phyloP scores from a whole-genome alignment of 1,140 invertebrate genomes.

The Achatina immaculata region DNA sequence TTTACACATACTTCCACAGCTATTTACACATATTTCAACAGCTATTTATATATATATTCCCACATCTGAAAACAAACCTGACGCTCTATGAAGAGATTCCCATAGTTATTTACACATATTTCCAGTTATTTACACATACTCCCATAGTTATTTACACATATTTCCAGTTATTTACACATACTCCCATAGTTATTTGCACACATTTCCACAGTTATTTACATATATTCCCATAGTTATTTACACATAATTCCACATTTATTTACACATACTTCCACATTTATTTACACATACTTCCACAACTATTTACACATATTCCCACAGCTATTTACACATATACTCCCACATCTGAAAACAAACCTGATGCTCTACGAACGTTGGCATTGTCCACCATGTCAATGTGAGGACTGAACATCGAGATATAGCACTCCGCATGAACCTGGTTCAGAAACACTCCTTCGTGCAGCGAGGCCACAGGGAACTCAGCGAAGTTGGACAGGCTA shows the following conservation, averaged over 20 bases:
- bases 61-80: not conserved
- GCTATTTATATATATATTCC: not conserved
- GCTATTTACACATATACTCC: too few species aligned
- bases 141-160: too few species aligned
- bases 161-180: too few species aligned
- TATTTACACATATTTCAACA: too few species aligned
- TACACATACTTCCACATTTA: too few species aligned
- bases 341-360: conserved; percentile 31
- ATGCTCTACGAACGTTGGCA: conserved; percentile 38
- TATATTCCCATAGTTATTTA: too few species aligned
- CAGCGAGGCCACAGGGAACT: conserved; percentile 63
- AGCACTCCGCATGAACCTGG: conserved; percentile 59
- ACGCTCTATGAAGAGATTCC: too few species aligned
- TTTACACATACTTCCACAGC: too few species aligned
- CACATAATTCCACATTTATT: not conserved
- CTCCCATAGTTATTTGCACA: too few species aligned
- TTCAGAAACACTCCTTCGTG: conserved; percentile 66
- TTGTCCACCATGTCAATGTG: conserved; percentile 49
- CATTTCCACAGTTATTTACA: not conserved
- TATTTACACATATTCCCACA: too few species aligned
- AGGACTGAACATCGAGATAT: conserved; percentile 58
- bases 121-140: not conserved
- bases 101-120: too few species aligned
- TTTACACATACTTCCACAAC: not conserved
- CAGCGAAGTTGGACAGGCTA: conserved; percentile 61